Base-by-base conservation (phyloP, 1,140 invertebrate species). In the Trachelipus rathkii region DNA sequence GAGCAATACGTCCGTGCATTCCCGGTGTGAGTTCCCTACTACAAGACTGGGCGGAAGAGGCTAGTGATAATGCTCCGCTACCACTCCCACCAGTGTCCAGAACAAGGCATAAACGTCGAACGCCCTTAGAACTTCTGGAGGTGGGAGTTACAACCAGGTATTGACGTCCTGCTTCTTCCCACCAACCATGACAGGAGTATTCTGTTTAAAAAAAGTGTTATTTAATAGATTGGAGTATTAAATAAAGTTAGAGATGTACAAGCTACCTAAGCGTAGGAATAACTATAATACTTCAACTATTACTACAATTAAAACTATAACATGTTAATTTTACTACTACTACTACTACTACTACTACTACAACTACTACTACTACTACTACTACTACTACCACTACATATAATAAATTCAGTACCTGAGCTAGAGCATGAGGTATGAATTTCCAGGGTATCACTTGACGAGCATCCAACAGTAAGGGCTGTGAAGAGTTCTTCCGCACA, bases 131-230 rank as follows among this genome's bases (percentile, higher is more conserved):
- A 72, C 77, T 78, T 10, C 80, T 67, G n/a, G 80, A 81, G 11
- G 73, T 77, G 33, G 80, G 80, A 5, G 80, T 81, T 45, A 81
- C 80, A 9, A 81, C 80, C 33, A 81, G 69, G 73, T 77, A 81
- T 50, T 79, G 75, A 10, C 77, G 77, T 0, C 77, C 80, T 0
- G 68, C 80, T 72, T 75, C 75, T 73, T 77, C 76, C 92, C 92
- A 94, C 92, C 92, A 94, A 78, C 92, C 93, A 83, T 94, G 92
- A 85, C 93, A 95, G 1, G 91, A 92, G 85, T 94, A 95, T 81
- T 91, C 93, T 94, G 86, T 9, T 86, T 85, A 80, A 73, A 23
- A 13, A 71, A 44, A n/a, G n/a, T n/a, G n/a, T n/a, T n/a, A n/a
- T n/a, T n/a, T n/a, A n/a, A n/a, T n/a, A n/a, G n/a, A n/a, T n/a